Evolutionary conservation across 1,140 invertebrate genomes (phyloP), one percentile per base, ranked within the genome.

Genomic region (Anadara kagoshimensis): DNA sequence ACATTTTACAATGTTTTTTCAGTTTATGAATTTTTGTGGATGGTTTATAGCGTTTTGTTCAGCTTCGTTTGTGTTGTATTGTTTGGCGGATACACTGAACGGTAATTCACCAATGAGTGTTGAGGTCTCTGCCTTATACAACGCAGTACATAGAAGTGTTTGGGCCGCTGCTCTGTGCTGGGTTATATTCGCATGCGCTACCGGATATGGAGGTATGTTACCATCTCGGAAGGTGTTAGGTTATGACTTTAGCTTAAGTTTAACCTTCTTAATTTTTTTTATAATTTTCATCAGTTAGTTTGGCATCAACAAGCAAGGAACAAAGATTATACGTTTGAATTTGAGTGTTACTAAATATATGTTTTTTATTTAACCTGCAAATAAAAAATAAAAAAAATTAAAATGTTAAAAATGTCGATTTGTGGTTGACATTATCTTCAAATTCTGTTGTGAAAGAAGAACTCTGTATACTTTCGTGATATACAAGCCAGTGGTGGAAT

Each of bases 131-230:
- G 78, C 81, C 7, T 63, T 90, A 14, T 90, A 90, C 75, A 81
- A 81, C 20, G 70, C 82, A 18, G 68, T 88, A 4, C 83, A 83
- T 56, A 80, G 87, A 49, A 81, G 84, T 8, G 70, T 84, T 29
- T 91, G 90, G 89, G 81, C 83, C 1, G 68, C 84, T n/a, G 82
- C 76, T 16, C 77, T 91, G 16, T 85, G 82, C 22, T 91, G 90
- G 90, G 78, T 91, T 26, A 87, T 90, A 62, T 89, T 88, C n/a
- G 47, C 68, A 26, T 69, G 68, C 51, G 58, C 68, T 8, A 69
- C 68, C 36, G 68, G 68, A 18, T 59, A 69, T 61, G 72, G 53
- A 26, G 68, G 67, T 49, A 68, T 7, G 12, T 10, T 59, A 73
- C 73, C 83, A 85, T 8, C 90, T 89, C 66, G 71, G 75, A 44